Conservation (phyloP, 2,113 vertebrate species). For the Octodon degus region DNA sequence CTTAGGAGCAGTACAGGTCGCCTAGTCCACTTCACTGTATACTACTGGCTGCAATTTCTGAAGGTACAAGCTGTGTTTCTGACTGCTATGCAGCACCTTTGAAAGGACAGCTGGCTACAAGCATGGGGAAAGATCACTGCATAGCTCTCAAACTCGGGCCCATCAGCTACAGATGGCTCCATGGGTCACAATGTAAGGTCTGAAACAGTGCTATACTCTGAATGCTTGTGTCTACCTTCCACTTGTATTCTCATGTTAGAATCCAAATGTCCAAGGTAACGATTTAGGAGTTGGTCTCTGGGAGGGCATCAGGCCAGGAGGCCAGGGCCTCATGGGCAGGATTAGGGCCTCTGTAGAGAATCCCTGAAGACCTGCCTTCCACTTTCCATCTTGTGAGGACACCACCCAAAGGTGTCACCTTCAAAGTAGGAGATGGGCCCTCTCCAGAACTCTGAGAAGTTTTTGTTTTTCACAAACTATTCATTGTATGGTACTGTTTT, state of each 20-base stretch:
- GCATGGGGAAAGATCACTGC: background rate
- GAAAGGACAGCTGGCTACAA: background rate
- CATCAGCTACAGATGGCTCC: background rate
- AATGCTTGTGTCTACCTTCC: background rate
- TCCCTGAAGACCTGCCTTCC: background rate
- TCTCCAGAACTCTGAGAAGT: background rate
- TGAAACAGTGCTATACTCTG: background rate
- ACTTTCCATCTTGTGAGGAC: background rate
- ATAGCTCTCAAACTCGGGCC: background rate
- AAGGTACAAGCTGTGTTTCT: background rate
- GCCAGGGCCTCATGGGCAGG: background rate
- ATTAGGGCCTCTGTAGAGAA: background rate
- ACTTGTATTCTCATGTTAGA: background rate
- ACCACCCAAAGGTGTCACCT: background rate
- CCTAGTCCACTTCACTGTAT: background rate
- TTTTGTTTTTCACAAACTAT: background rate
- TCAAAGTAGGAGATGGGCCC: background rate
- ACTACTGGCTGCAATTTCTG: background rate
- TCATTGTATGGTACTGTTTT: background rate
- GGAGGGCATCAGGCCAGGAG: background rate
- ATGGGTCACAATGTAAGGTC: background rate
- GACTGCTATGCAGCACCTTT: background rate
- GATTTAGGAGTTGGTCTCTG: background rate
- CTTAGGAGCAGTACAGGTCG: background rate
- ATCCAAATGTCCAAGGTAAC: background rate